Conservation (phyloP, 2,888 invertebrate species). For the Linnaemya tessellans region DNA sequence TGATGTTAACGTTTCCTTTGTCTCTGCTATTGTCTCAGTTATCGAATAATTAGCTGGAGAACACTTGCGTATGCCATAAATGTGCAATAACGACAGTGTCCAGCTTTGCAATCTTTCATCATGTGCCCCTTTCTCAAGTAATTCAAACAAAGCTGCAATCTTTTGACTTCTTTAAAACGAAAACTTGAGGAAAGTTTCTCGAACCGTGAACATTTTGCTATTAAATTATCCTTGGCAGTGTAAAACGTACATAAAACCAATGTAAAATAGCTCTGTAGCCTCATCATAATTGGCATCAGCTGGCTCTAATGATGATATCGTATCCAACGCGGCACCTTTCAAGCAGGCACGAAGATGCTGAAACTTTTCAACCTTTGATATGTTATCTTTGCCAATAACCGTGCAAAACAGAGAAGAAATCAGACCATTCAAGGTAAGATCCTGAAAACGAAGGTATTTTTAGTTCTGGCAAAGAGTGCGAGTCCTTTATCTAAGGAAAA, state of each 20-base stretch:
- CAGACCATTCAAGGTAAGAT: not conserved
- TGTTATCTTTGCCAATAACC: not conserved
- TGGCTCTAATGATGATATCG: slow-evolving; percentile 66
- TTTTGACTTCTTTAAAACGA: slow-evolving; percentile 55
- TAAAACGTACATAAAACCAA: slow-evolving; percentile 14
- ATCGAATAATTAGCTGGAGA: not conserved
- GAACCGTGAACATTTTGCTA: slow-evolving; percentile 35
- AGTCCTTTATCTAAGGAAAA: slow-evolving; percentile 21
- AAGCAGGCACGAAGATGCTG: slow-evolving; percentile 66
- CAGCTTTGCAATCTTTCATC: slow-evolving; percentile 37
- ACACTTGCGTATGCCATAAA: not conserved
- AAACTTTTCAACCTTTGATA: slow-evolving; percentile 61
- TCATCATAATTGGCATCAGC: slow-evolving; percentile 70
- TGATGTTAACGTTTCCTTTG: not conserved
- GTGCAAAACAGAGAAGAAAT: slow-evolving; percentile 23
- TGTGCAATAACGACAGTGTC: slow-evolving; percentile 46
- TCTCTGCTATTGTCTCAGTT: not conserved
- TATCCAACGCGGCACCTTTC: slow-evolving; percentile 54
- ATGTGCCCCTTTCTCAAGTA: slow-evolving; percentile 53
- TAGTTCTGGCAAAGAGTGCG: not conserved
- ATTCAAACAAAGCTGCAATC: slow-evolving; percentile 49
- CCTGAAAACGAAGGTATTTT: too few species aligned
- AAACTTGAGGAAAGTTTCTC: slow-evolving; percentile 9
- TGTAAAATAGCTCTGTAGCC: slow-evolving; percentile 66
- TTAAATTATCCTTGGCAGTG: slow-evolving; percentile 13